Evolutionary conservation across 1,140 invertebrate species (phyloP).

Genomic region (Sminthurinus signatus): DNA sequence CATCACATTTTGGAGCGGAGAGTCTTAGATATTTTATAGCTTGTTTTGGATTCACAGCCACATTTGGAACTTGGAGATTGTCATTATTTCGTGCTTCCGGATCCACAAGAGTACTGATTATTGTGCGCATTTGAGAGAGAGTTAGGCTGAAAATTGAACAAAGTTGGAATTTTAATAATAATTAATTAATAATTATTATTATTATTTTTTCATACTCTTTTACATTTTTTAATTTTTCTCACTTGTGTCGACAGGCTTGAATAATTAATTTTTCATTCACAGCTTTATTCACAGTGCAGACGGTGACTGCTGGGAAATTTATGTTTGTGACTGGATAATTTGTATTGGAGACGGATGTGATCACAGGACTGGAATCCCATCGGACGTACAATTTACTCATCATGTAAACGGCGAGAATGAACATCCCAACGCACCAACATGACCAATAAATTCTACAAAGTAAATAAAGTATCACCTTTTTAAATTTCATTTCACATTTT

Average conservation of each 20-base stretch:
- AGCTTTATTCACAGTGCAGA: conserved; percentile 42
- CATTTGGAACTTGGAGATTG: neutral
- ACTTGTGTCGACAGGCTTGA: conserved; percentile 37
- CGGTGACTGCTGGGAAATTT: conserved; percentile 39
- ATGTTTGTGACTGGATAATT: conserved; percentile 34
- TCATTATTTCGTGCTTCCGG: conserved; percentile 28
- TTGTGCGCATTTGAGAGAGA: conserved; percentile 30
- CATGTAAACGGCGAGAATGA: conserved; percentile 5
- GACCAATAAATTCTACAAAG: neutral
- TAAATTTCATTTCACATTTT: neutral
- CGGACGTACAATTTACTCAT: conserved; percentile 33
- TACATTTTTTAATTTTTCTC: neutral
- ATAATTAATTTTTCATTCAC: conserved; percentile 41
- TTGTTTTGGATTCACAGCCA: conserved; percentile 16
- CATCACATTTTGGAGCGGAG: conserved; percentile 37
- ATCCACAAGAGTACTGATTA: conserved; percentile 35
- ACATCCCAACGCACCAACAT: neutral
- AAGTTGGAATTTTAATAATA: neutral
- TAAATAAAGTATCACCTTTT: neutral
- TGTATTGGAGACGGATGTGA: conserved; percentile 33
- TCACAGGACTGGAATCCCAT: conserved; percentile 38
- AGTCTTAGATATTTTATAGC: conserved; percentile 30
- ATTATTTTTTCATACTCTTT: too few species aligned
- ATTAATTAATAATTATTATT: too few species aligned
- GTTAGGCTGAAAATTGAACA: conserved; percentile 19